Conservation (phyloP, 2,113 vertebrate genomes). For the Corythaixoides concolor region DNA sequence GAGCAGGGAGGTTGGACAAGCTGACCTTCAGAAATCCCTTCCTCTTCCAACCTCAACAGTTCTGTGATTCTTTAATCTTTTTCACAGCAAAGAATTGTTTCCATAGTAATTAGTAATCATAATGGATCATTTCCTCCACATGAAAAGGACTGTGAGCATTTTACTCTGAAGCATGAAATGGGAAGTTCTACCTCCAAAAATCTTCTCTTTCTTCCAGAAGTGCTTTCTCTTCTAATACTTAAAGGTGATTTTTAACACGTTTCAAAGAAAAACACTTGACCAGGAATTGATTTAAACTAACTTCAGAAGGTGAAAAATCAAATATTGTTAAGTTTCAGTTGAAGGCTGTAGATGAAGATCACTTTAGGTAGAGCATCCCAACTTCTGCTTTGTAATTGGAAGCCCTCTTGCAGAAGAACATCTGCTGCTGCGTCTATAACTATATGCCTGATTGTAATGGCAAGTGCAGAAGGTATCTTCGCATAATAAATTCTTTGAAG, state of each 20-base stretch:
- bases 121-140: background rate
- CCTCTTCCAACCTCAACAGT: background rate
- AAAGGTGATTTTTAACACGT: background rate
- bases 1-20: background rate
- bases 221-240: background rate
- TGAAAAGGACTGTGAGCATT: background rate
- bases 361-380: background rate
- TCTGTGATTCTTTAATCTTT: background rate
- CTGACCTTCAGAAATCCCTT: background rate
- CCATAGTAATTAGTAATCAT: background rate
- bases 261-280: background rate
- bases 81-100: background rate
- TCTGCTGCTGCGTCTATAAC: background rate
- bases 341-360: background rate
- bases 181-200: background rate
- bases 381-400: background rate
- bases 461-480: background rate
- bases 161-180: background rate
- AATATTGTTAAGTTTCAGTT: background rate
- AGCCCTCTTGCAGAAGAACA: background rate
- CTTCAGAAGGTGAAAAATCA: background rate
- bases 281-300: background rate
- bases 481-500: background rate
- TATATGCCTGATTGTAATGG: background rate
- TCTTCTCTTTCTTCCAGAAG: background rate